A percentile compares a stretch with the other conserved stretches of the same genome.
These are phyloP conservation scores for Nestor notabilis DNA, from an alignment of 2,113 vertebrate species.

Conservation along the genomic window DNA sequence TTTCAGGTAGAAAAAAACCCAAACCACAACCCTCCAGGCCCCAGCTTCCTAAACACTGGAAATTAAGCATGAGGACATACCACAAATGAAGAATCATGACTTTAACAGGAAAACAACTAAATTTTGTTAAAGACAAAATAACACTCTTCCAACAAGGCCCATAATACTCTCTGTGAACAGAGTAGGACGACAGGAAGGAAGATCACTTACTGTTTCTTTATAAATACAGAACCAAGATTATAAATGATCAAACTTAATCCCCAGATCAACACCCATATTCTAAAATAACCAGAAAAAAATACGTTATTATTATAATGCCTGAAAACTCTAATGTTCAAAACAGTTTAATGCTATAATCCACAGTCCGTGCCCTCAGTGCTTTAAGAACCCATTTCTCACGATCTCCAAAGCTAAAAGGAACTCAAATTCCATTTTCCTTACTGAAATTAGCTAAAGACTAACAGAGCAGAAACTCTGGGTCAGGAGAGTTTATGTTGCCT, in stretches of 20 bases:
- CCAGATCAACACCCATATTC: neutral
- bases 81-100: neutral
- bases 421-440: constrained; percentile 23
- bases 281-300: neutral
- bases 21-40: neutral
- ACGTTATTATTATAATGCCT: neutral
- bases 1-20: neutral
- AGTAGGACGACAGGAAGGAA: neutral
- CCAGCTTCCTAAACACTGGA: neutral
- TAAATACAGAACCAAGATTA: neutral
- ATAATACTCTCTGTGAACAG: neutral
- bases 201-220: neutral
- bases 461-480: constrained; percentile 25
- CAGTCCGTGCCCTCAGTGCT: constrained; percentile 23
- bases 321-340: constrained; percentile 27
- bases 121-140: neutral
- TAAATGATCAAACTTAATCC: neutral
- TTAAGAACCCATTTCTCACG: constrained; percentile 57
- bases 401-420: constrained; percentile 35
- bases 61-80: neutral
- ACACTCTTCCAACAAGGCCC: neutral
- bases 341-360: constrained; percentile 47
- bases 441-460: constrained; percentile 35
- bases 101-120: neutral
- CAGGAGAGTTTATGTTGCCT: constrained; percentile 42